Percentiles rank a stretch among this genome's conserved stretches.
Conservation (phyloP, 2,797 vertebrate species). For the Coilia nasus region DNA sequence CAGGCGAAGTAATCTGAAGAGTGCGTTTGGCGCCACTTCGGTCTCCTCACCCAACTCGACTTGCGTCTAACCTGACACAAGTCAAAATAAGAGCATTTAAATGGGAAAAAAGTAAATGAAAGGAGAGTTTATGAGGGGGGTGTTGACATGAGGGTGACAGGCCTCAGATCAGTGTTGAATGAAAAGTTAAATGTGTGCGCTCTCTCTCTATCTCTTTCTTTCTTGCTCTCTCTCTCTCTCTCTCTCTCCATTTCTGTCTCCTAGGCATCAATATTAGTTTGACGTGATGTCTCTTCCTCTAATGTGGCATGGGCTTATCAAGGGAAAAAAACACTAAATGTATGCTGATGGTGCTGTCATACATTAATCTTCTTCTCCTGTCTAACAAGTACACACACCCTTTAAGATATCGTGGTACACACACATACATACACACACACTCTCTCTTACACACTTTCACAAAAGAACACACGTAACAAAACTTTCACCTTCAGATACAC, state of each 20-base stretch:
- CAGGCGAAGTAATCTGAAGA: slow-evolving; percentile 8
- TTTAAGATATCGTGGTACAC: neutral
- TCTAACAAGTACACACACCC: neutral
- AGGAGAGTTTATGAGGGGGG: slow-evolving; percentile 10
- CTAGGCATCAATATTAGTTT: slow-evolving; percentile 10
- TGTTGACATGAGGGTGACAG: neutral
- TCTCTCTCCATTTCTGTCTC: neutral
- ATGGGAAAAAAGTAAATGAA: neutral
- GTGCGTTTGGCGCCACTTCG: neutral
- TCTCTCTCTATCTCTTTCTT: neutral
- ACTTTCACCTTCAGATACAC: neutral
- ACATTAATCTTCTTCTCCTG: slow-evolving; percentile 10
- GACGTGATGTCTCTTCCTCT: neutral
- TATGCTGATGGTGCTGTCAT: slow-evolving; percentile 1
- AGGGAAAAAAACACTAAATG: neutral
- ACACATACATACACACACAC: neutral
- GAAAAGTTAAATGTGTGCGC: neutral
- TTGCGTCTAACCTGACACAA: slow-evolving; percentile 15
- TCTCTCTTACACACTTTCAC: too few species aligned
- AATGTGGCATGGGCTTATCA: neutral
- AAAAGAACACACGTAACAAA: neutral
- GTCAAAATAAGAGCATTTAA: slow-evolving; percentile 19
- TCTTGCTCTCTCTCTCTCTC: neutral
- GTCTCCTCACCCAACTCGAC: neutral
- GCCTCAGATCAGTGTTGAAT: neutral